Percentiles rank a stretch among this genome's conserved stretches.
Evolutionary conservation across 1,140 invertebrate species (phyloP).

Genomic region (Samia ricini): DNA sequence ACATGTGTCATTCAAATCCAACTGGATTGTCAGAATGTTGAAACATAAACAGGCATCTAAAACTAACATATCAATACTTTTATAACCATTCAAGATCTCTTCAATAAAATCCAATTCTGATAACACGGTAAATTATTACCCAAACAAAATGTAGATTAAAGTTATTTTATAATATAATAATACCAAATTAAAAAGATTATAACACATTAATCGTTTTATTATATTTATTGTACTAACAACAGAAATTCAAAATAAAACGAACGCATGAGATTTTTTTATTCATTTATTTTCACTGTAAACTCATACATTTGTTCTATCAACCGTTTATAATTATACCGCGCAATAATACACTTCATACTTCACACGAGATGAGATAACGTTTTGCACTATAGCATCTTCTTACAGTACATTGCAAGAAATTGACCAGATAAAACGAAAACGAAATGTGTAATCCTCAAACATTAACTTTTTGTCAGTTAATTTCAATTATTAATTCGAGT

Average conservation of each 20-base stretch:
- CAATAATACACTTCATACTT: slow-evolving; percentile 51
- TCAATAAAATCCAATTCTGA: too few relatives aligned
- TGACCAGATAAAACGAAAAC: background rate
- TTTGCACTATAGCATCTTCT: slow-evolving; percentile 20
- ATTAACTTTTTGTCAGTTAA: too few relatives aligned
- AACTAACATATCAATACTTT: background rate
- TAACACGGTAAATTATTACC: background rate
- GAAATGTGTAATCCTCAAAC: too few relatives aligned
- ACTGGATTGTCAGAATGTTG: too few relatives aligned
- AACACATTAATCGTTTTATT: background rate
- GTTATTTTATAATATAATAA: too few relatives aligned
- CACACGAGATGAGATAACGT: slow-evolving; percentile 36
- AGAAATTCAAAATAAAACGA: slow-evolving; percentile 25
- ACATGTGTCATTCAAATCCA: too few relatives aligned
- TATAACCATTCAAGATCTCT: too few relatives aligned
- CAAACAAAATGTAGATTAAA: background rate
- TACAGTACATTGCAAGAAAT: slow-evolving; percentile 29
- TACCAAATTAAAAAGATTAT: too few relatives aligned
- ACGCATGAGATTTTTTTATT: slow-evolving; percentile 30
- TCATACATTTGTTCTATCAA: slow-evolving; percentile 74
- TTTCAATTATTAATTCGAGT: too few relatives aligned
- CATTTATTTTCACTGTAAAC: slow-evolving; percentile 74
- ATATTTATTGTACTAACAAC: background rate
- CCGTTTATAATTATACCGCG: slow-evolving; percentile 64
- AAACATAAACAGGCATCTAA: too few relatives aligned